phyloP scores from a whole-genome alignment of 2,888 invertebrate species.

The Tortricodes alternella region DNA sequence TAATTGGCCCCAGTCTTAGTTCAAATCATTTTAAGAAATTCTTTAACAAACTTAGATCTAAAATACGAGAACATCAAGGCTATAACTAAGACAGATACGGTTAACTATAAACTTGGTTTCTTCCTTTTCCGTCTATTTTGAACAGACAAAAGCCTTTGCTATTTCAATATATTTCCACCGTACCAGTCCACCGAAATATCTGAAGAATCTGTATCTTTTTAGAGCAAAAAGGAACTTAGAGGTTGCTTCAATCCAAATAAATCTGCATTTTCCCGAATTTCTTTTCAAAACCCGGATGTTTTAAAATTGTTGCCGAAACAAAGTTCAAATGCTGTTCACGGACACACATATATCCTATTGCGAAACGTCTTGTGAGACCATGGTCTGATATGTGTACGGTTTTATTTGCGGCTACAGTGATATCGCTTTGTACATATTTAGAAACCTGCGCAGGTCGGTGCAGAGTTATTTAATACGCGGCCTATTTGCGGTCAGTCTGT shows the following conservation, averaged over 20 bases:
- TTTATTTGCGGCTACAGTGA: slow-evolving; percentile 71
- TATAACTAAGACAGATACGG: too few relatives aligned
- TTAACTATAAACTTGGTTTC: too few relatives aligned
- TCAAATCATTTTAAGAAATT: too few relatives aligned
- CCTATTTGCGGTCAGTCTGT: slow-evolving; percentile 76
- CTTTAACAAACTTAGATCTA: too few relatives aligned
- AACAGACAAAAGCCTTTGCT: background rate
- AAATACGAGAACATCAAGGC: too few relatives aligned
- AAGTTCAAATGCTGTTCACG: slow-evolving; percentile 10
- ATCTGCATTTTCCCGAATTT: background rate
- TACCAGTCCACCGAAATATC: background rate
- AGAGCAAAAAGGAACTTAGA: too few relatives aligned
- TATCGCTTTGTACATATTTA: slow-evolving; percentile 74
- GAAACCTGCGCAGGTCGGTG: slow-evolving; percentile 69
- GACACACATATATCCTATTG: slow-evolving; percentile 22
- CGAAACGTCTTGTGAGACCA: slow-evolving; percentile 6
- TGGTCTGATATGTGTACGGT: slow-evolving; percentile 39
- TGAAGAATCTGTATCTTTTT: too few relatives aligned
- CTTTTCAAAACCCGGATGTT: background rate
- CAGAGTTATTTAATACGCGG: slow-evolving; percentile 75
- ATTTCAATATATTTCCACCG: background rate
- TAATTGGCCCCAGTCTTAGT: too few relatives aligned
- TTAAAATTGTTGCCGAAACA: background rate
- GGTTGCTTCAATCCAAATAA: too few relatives aligned
- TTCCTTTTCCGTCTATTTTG: background rate